Evolutionary conservation across 2,888 invertebrate species (phyloP).

Genomic region (Nineta flava): DNA sequence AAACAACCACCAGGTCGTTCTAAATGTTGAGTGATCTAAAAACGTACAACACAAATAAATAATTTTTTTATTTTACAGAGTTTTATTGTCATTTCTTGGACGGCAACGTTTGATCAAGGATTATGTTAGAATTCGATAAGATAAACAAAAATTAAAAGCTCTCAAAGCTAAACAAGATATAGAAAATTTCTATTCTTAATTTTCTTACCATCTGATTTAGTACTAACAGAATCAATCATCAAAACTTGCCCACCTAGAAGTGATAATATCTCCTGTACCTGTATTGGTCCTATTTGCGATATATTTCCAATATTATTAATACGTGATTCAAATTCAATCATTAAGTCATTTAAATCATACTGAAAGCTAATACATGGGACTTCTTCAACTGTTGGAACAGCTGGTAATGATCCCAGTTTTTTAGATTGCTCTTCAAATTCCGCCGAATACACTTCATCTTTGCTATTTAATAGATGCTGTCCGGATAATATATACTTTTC

Average conservation of each 20-base stretch:
- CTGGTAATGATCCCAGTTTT: slow-evolving; percentile 32
- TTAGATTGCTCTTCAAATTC: slow-evolving; percentile 19
- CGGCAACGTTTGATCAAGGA: too few species aligned
- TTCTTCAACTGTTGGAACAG: slow-evolving; percentile 36
- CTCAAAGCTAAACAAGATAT: background rate
- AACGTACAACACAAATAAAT: too few species aligned
- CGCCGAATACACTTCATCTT: slow-evolving; percentile 11
- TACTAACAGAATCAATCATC: background rate
- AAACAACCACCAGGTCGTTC: slow-evolving; percentile 36
- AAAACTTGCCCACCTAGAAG: background rate
- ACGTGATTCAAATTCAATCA: background rate
- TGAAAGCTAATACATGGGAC: slow-evolving; percentile 35
- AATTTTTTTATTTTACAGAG: too few species aligned
- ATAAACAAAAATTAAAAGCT: too few species aligned
- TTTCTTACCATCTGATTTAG: background rate
- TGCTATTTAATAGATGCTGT: slow-evolving; percentile 14
- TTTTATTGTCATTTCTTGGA: too few species aligned
- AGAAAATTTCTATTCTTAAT: background rate
- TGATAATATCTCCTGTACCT: background rate
- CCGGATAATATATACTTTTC: slow-evolving; percentile 20
- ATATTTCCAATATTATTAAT: background rate
- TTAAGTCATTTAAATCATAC: slow-evolving; percentile 20
- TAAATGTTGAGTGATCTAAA: slow-evolving; percentile 29
- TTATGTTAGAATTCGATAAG: too few species aligned
- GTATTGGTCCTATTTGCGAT: slow-evolving; percentile 2